Conservation (phyloP, 2,797 vertebrate genomes). For the Ptychadena robeensis region DNA sequence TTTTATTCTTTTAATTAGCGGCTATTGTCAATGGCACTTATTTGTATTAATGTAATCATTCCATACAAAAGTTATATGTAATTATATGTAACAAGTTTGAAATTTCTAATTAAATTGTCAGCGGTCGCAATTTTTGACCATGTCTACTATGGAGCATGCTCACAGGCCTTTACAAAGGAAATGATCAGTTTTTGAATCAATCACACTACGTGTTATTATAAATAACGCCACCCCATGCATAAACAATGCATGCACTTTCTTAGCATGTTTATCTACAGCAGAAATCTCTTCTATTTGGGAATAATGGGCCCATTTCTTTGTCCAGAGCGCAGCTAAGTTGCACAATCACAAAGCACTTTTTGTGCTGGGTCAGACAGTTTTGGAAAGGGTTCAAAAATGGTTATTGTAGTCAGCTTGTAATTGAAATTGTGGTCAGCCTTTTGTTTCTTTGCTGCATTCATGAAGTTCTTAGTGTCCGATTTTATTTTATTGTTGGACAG, state of each 20-base stretch:
- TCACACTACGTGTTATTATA: neutral
- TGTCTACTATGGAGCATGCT: too few species aligned
- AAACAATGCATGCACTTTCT: neutral
- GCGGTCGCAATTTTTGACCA: too few species aligned
- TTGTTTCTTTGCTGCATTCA: neutral
- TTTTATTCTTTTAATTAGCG: too few species aligned
- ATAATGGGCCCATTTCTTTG: neutral
- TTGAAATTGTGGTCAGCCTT: slow-evolving; percentile 8
- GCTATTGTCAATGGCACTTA: too few species aligned
- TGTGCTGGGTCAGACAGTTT: neutral
- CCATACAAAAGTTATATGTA: too few species aligned
- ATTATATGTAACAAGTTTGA: too few species aligned
- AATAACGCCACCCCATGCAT: neutral
- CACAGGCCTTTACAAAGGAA: neutral
- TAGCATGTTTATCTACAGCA: neutral
- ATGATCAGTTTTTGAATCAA: too few species aligned
- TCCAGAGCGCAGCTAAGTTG: neutral
- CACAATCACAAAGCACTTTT: neutral
- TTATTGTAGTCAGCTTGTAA: neutral
- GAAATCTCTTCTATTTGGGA: neutral
- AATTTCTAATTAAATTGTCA: too few species aligned
- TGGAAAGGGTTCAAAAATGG: neutral
- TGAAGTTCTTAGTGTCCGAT: neutral
- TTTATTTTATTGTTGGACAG: neutral
- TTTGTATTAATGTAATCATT: too few species aligned